phyloP scores from a whole-genome alignment of 2,113 vertebrate genomes.

The Hippoglossus stenolepis region DNA sequence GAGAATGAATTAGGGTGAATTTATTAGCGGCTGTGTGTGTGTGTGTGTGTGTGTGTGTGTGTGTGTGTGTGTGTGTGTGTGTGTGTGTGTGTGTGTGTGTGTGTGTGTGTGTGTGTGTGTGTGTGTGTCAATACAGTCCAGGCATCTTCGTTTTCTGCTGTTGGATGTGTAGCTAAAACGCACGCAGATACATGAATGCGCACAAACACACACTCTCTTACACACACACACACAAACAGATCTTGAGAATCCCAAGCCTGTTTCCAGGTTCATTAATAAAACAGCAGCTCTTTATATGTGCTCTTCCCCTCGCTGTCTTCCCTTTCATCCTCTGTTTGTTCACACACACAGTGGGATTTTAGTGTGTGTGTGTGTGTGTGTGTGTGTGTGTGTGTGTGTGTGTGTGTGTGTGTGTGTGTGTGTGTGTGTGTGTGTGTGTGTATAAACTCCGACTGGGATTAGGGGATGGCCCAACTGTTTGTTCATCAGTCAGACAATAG shows the following conservation, averaged over 20 bases:
- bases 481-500: slow-evolving; percentile 80
- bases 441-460: slow-evolving; percentile 77
- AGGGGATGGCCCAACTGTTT: slow-evolving; percentile 76
- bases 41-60: slow-evolving; percentile 16
- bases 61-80: slow-evolving; percentile 29
- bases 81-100: slow-evolving; percentile 31
- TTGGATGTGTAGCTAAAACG: slow-evolving; percentile 23
- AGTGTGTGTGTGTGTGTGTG: slow-evolving; percentile 46
- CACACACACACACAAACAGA: slow-evolving; percentile 45
- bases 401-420: slow-evolving; percentile 48
- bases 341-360: slow-evolving; percentile 80
- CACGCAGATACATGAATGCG: neutral
- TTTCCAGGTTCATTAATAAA: slow-evolving; percentile 87
- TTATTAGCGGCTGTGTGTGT: slow-evolving; percentile 86
- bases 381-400: slow-evolving; percentile 46
- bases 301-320: slow-evolving; percentile 80
- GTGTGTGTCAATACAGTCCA: slow-evolving; percentile 48
- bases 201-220: slow-evolving; percentile 30
- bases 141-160: slow-evolving; percentile 42
- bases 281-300: slow-evolving; percentile 83
- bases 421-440: slow-evolving; percentile 46
- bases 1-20: slow-evolving; percentile 99
- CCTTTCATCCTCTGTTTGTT: slow-evolving; percentile 85
- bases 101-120: slow-evolving; percentile 38
- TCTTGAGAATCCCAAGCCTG: slow-evolving; percentile 75